Base-by-base conservation (phyloP, 2,888 invertebrate species). In the Molorchus minor region DNA sequence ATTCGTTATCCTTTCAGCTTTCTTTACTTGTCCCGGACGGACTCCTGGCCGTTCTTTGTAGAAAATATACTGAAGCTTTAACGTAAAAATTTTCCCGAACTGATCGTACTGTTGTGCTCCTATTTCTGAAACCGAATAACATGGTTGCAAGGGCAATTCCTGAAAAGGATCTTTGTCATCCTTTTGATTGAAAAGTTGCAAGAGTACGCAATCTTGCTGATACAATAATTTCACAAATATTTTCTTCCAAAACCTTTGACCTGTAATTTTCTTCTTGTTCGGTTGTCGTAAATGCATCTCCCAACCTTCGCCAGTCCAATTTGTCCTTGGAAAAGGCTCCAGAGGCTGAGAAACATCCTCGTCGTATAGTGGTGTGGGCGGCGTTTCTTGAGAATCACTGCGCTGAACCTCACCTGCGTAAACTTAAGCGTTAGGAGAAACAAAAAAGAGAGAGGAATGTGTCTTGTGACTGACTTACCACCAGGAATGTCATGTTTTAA, bases 21-120 rank as follows among this genome's bases (percentile, higher is more conserved):
- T 96, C 57, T 94, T 93, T 61, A 96, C 94, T 79, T 96, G 95
- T 0, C 96, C 96, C 0, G 96, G 96, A 65, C 97, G 84, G 13
- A 97, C 95, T 1, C 98, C 98, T 0, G 98, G 97, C 8, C 98
- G 86, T 80, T 99, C 99, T 80, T 98, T 96, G 81, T 99, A 99
- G 81, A 98, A 96, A 55, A 98, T 93, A 78, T 97, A 98, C 80
- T 98, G 98, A 68, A 97, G 82, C 78, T 92, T 98, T 56, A 98
- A 88, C 0, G 99, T 99, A 83, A 99, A 98, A 72, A 99, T 98
- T 84, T 99, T 99, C 21, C 98, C 98, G 79, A 93, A 99, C 80
- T 97, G 95, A 82, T 99, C 99, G 79, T 95, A 98, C 80, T 98
- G 98, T 82, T 99, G 99, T 29, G 96, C 94, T 46, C 92, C 93